Evolutionary conservation across 2,113 vertebrate species (phyloP).

Genomic region (Prunella himalayana): DNA sequence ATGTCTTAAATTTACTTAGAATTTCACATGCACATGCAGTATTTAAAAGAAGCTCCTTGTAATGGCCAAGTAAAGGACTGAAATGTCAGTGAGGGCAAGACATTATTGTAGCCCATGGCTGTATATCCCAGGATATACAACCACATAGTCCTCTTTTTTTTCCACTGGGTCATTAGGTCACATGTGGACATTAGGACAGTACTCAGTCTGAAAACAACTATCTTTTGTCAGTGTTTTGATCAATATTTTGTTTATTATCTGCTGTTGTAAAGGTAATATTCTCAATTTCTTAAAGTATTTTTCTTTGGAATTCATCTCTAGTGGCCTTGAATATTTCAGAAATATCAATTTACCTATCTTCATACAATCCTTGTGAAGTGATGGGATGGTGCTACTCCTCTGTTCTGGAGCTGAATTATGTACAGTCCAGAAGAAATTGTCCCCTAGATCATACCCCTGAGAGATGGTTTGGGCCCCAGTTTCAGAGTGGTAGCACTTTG

Average conservation of each 20-base stretch:
- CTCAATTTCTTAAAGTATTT: neutral
- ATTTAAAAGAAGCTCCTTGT: neutral
- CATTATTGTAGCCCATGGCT: neutral
- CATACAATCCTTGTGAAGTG: neutral
- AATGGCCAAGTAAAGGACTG: neutral
- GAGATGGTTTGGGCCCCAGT: neutral
- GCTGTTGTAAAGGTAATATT: neutral
- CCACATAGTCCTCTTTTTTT: neutral
- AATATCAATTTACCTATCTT: neutral
- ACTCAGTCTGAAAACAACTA: neutral
- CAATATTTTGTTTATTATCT: neutral
- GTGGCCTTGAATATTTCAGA: neutral
- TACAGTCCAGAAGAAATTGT: neutral
- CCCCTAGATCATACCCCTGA: fast-evolving
- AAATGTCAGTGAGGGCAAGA: neutral
- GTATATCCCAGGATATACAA: neutral
- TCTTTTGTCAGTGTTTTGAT: neutral
- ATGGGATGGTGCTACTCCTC: neutral
- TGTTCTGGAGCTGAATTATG: neutral
- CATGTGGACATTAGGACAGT: neutral
- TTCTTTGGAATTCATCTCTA: neutral
- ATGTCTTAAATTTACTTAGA: neutral
- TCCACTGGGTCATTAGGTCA: neutral
- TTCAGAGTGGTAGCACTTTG: neutral
- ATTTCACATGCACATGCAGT: neutral